These are phyloP conservation scores for Sesamia inferens DNA, from an alignment of 2,888 invertebrate species.

Conservation along the genomic window DNA sequence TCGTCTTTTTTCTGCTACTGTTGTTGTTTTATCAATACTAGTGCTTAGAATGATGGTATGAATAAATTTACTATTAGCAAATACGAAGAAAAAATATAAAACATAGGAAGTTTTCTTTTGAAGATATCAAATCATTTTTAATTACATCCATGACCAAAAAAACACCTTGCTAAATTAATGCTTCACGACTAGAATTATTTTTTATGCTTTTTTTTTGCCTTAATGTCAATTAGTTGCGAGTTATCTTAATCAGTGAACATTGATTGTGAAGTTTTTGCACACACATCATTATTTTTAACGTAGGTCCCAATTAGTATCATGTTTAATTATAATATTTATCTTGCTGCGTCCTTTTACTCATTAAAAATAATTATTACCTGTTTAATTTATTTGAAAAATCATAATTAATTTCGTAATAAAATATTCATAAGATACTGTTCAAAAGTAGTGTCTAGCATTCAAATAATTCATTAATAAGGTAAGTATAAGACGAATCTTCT, in stretches of 20 bases:
- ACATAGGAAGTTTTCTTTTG: slow-evolving; percentile 1
- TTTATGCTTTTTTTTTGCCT: slow-evolving; percentile 31
- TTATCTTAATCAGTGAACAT: slow-evolving; percentile 45
- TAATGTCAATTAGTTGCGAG: slow-evolving; percentile 39
- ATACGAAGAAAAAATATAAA: not conserved
- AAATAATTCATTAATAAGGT: too few relatives aligned
- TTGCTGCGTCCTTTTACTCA: slow-evolving; percentile 25
- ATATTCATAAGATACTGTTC: not conserved
- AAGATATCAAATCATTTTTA: slow-evolving; percentile 10
- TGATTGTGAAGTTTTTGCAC: slow-evolving; percentile 41
- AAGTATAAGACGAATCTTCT: not conserved
- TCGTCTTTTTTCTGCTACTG: not conserved
- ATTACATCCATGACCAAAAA: slow-evolving; percentile 1
- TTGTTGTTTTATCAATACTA: not conserved
- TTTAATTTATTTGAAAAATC: slow-evolving; percentile 22
- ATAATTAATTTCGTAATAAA: not conserved
- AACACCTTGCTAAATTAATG: slow-evolving; percentile 33
- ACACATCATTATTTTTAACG: slow-evolving; percentile 44
- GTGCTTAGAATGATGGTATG: not conserved
- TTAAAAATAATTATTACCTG: slow-evolving; percentile 43
- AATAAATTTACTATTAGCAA: not conserved
- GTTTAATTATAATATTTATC: slow-evolving; percentile 30
- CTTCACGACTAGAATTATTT: slow-evolving; percentile 12
- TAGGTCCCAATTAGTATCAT: slow-evolving; percentile 47
- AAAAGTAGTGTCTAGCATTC: too few relatives aligned